phyloP scores from a whole-genome alignment of 2,113 vertebrate genomes.

The Gymnarchus niloticus region DNA sequence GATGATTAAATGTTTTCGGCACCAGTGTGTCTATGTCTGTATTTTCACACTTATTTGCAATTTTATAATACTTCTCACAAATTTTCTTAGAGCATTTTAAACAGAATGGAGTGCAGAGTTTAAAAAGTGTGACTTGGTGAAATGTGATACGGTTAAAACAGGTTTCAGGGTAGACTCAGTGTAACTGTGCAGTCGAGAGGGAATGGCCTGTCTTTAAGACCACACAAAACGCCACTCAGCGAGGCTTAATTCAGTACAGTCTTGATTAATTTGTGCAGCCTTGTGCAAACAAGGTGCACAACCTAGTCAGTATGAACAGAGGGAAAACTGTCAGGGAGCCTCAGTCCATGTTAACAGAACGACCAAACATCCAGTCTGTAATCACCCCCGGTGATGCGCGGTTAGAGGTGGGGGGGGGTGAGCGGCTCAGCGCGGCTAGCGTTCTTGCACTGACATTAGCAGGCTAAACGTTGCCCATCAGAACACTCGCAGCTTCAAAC shows the following conservation, averaged over 20 bases:
- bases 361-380: conserved; percentile 19
- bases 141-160: not conserved
- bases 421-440: not conserved
- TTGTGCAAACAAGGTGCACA: conserved; percentile 20
- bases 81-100: not conserved
- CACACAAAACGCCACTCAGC: conserved; percentile 27
- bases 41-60: not conserved
- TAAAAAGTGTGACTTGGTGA: not conserved
- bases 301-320: conserved; percentile 16
- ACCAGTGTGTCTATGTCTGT: not conserved
- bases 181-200: not conserved
- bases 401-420: conserved; percentile 3
- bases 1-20: not conserved
- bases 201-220: conserved; percentile 18
- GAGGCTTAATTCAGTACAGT: conserved; percentile 20
- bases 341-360: conserved; percentile 21
- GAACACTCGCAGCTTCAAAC: not conserved
- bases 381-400: conserved; percentile 13
- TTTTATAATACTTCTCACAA: not conserved
- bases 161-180: not conserved
- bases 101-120: not conserved
- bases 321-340: conserved; percentile 10
- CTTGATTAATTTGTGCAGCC: conserved; percentile 23
- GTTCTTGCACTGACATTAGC: not conserved
- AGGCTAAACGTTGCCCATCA: conserved; percentile 14